A percentile compares a stretch with the other conserved stretches of the same genome.
These are phyloP conservation scores for Notospermus geniculatus DNA, from an alignment of 1,140 invertebrate genomes.

Conservation along the genomic window DNA sequence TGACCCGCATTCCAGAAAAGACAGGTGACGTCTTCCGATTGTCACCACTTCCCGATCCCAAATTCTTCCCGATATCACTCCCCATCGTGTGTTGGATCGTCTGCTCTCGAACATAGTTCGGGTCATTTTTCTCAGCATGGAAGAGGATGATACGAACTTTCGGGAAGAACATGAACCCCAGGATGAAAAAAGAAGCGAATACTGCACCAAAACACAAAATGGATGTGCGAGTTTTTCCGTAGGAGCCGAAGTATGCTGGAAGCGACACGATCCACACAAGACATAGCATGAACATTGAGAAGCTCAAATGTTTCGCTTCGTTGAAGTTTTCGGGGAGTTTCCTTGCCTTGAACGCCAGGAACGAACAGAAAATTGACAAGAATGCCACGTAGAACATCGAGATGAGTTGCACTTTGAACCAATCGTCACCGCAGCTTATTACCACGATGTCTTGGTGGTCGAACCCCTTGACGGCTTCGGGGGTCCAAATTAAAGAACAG, in stretches of 20 bases:
- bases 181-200: constrained; percentile 68
- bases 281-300: constrained; percentile 87
- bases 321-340: constrained; percentile 92
- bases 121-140: constrained; percentile 70
- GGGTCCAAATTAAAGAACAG: not conserved
- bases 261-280: constrained; percentile 69
- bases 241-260: constrained; percentile 65
- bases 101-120: constrained; percentile 1
- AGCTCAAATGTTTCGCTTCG: constrained; percentile 86
- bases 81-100: not conserved
- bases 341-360: constrained; percentile 72
- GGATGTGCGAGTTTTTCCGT: constrained; percentile 64
- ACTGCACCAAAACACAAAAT: constrained; percentile 65
- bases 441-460: not conserved
- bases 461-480: not conserved
- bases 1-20: too few relatives aligned
- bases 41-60: too few relatives aligned
- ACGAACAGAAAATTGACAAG: constrained; percentile 67
- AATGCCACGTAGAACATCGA: constrained; percentile 71
- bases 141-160: constrained; percentile 73
- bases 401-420: constrained; percentile 59
- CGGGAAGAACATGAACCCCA: constrained; percentile 70
- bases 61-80: too few relatives aligned
- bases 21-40: too few relatives aligned
- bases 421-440: not conserved